phyloP scores from a whole-genome alignment of 1,140 invertebrate species.

The Drosophila sproati region DNA sequence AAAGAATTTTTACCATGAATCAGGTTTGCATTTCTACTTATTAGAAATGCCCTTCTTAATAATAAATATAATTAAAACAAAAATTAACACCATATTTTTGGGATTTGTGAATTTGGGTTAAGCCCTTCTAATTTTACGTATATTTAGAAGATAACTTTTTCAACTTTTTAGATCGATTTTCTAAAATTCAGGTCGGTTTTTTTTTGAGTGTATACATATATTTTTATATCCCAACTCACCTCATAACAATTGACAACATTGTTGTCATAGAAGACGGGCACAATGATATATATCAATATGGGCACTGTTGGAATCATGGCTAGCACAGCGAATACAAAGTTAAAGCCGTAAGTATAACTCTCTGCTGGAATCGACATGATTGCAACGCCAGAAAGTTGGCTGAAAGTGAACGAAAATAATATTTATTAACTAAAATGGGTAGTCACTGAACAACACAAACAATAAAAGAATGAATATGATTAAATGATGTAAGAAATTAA shows the following conservation, averaged over 20 bases:
- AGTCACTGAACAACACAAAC: too few species aligned
- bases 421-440: neutral
- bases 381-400: slow-evolving; percentile 93
- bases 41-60: neutral
- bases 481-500: too few species aligned
- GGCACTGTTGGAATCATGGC: slow-evolving; percentile 88
- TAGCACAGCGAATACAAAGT: slow-evolving; percentile 87
- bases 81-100: too few species aligned
- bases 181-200: too few species aligned
- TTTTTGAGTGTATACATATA: neutral
- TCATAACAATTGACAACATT: slow-evolving; percentile 93
- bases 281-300: slow-evolving; percentile 88
- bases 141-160: too few species aligned
- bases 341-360: slow-evolving; percentile 91
- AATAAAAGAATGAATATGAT: too few species aligned
- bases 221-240: slow-evolving; percentile 85
- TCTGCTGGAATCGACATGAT: slow-evolving; percentile 92
- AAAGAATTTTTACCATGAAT: too few species aligned
- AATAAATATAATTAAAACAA: neutral
- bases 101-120: too few species aligned
- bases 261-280: slow-evolving; percentile 93
- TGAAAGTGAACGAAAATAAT: slow-evolving; percentile 64
- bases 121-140: too few species aligned
- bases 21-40: too few species aligned
- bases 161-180: too few species aligned